Evolutionary conservation across 35 echinoderm and acorn worm genomes (phyloP), one percentile per base, ranked within the genome.

Genomic region (Apostichopus parvimensis): DNA sequence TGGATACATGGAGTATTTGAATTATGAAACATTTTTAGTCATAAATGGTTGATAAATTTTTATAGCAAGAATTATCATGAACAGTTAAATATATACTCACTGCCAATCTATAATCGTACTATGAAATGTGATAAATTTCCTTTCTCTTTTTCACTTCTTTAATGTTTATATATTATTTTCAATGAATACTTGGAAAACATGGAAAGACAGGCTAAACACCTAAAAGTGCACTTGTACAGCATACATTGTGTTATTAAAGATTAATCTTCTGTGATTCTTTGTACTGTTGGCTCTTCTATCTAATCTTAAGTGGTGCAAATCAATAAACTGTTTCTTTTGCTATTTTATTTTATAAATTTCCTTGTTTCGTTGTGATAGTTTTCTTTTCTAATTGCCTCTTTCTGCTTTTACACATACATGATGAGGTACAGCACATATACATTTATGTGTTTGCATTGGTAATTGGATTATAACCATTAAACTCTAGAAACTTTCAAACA

Each of bases 131-230:
- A 34, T 84, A 20, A 34, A 15, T 54, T 80, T 80, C 21, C 8
- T 80, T 80, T 11, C 8, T 45, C 52, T 80, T 80, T 80, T 80
- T 80, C 14, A 53, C 54, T 84, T 82, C 28, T 82, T 82, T 20
- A 17, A 17, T 17, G 17, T 82, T 17, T 55, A 84, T n/a, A 22
- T 58, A 13, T 58, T 6, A 20, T 17, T 58, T 83, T 59, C 18
- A 84, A 58, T 57, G 55, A 82, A 62, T 58, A 14, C 55, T 56
- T 58, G 14, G 57, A 58, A 58, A 56, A 58, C 20, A 58, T 23
- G 81, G 81, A 84, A 84, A 58, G 55, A 84, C 81, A 84, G 81
- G 81, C 81, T 84, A 84, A 68, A 22, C 81, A 84, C 81, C 81
- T 8, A 84, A 15, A 84, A 84, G 81, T 84, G 81, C 81, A 84